These are phyloP conservation scores for Typhlichthys subterraneus DNA, from an alignment of 2,797 vertebrate species.

Conservation along the genomic window DNA sequence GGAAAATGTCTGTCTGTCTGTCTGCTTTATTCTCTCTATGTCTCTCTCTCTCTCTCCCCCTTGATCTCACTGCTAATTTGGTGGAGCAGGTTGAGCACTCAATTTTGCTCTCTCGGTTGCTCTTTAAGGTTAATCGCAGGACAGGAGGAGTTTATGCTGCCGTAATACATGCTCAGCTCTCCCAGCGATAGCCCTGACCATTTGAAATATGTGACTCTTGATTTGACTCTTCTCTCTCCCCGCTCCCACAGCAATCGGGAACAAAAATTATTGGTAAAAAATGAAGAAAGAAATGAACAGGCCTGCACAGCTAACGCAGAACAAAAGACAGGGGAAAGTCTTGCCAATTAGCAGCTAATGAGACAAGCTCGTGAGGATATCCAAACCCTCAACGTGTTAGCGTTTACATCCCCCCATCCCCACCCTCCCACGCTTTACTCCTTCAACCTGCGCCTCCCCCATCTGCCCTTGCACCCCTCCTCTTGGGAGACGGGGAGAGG, in stretches of 20 bases:
- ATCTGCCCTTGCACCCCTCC: conserved; percentile 71
- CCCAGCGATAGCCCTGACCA: conserved; percentile 60
- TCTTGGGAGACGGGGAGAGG: conserved; percentile 66
- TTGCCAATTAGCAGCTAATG: conserved; percentile 87
- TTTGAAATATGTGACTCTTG: conserved; percentile 75
- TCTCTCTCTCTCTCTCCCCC: conserved; percentile 14
- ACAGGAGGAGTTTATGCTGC: conserved; percentile 78
- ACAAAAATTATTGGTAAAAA: conserved; percentile 59
- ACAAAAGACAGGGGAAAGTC: conserved; percentile 77
- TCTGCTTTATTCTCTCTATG: conserved; percentile 32
- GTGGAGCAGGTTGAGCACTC: conserved; percentile 65
- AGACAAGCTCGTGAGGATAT: conserved; percentile 84
- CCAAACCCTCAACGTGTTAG: conserved; percentile 81
- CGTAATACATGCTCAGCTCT: conserved; percentile 73
- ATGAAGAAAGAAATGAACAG: conserved; percentile 60
- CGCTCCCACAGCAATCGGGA: background rate
- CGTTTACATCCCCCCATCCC: conserved; percentile 67
- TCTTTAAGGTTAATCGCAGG: conserved; percentile 81
- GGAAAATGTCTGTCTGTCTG: conserved; percentile 35
- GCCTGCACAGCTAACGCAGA: conserved; percentile 71
- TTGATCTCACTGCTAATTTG: conserved; percentile 73
- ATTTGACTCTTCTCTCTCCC: conserved; percentile 1
- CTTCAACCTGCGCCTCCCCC: conserved; percentile 60
- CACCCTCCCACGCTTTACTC: conserved; percentile 43
- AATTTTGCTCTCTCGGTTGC: conserved; percentile 74